phyloP scores from a whole-genome alignment of 2,888 invertebrate species.

The Ecliptopera silaceata region DNA sequence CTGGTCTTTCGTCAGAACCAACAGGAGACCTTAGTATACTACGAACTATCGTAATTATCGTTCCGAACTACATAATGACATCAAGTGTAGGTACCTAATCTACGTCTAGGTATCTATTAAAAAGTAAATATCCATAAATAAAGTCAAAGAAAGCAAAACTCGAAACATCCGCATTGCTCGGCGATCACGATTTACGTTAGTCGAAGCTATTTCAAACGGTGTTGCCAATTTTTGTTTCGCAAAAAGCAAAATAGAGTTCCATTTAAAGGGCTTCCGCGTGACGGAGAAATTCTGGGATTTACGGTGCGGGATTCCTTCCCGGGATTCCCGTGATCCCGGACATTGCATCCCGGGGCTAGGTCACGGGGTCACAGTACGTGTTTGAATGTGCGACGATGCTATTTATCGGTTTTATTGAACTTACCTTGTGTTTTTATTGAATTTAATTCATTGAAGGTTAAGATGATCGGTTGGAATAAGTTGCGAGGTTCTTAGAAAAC shows the following conservation, averaged over 20 bases:
- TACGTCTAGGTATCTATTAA: not conserved
- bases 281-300: constrained; percentile 34
- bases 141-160: constrained; percentile 13
- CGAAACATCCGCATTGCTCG: constrained; percentile 26
- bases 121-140: constrained; percentile 8
- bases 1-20: no score
- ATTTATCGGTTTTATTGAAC: constrained; percentile 21
- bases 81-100: no score
- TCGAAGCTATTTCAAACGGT: constrained; percentile 24
- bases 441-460: constrained; percentile 19
- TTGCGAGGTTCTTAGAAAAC: constrained; percentile 11
- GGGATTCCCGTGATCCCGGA: constrained; percentile 33
- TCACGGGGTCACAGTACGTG: constrained; percentile 45
- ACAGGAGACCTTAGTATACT: no score
- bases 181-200: constrained; percentile 27
- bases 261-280: constrained; percentile 46
- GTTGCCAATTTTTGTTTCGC: constrained; percentile 51
- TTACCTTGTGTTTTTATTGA: constrained; percentile 25
- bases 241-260: constrained; percentile 63
- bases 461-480: constrained; percentile 11
- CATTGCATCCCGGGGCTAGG: constrained; percentile 32
- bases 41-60: no score
- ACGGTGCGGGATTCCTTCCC: constrained; percentile 33
- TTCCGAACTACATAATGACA: no score
- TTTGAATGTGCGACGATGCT: constrained; percentile 14